Evolutionary conservation across 2,888 invertebrate genomes (phyloP).

Genomic region (Callyntrura sp.): DNA sequence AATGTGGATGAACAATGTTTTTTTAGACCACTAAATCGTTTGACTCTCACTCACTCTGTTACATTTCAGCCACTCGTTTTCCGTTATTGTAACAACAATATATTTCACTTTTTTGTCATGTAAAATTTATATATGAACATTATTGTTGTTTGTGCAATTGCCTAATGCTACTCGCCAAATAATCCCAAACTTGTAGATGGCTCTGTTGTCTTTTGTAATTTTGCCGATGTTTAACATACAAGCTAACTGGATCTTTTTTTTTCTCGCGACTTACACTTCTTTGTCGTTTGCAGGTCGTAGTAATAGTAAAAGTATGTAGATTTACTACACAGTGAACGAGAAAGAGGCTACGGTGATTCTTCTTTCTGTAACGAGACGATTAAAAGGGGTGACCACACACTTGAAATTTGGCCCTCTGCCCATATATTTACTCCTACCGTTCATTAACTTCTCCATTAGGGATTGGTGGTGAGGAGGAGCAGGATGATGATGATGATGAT

Average conservation of each 20-base stretch:
- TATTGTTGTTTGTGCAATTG: neutral
- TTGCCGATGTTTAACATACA: neutral
- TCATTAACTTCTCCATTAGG: constrained; percentile 49
- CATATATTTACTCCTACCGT: constrained; percentile 56
- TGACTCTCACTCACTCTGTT: too few species aligned
- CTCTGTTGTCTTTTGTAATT: neutral
- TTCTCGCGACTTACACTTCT: neutral
- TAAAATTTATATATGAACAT: too few species aligned
- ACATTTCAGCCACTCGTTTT: too few species aligned
- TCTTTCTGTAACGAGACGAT: constrained; percentile 45
- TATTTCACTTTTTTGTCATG: too few species aligned
- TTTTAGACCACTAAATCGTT: too few species aligned
- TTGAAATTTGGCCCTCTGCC: constrained; percentile 55
- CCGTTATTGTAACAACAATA: too few species aligned
- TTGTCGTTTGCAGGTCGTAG: neutral
- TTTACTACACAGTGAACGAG: constrained; percentile 38
- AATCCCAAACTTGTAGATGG: constrained; percentile 11
- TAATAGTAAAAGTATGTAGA: constrained; percentile 45
- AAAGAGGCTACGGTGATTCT: constrained; percentile 62
- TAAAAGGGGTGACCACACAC: constrained; percentile 70
- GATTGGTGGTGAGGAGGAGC: constrained; percentile 1
- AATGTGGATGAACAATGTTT: too few species aligned
- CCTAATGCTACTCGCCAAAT: neutral
- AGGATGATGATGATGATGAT: too few species aligned
- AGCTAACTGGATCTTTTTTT: constrained; percentile 48